Percentiles rank a stretch among this genome's conserved stretches.
phyloP scores from a whole-genome alignment of 2,888 invertebrate genomes.

The Microctonus brassicae region DNA sequence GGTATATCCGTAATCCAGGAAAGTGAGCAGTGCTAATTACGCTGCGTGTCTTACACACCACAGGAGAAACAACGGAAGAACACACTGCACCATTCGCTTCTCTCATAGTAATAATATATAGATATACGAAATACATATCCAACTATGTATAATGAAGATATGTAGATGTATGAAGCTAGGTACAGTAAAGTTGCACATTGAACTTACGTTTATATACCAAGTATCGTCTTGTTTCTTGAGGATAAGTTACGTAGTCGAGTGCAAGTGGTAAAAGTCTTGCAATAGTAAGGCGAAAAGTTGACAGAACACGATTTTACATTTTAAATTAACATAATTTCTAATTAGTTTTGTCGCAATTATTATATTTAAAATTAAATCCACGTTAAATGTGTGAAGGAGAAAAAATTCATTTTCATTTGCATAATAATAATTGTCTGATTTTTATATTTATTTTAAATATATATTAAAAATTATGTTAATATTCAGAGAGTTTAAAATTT shows the following conservation, averaged over 20 bases:
- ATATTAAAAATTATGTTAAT: no score
- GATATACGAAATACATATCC: neutral
- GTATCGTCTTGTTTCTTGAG: neutral
- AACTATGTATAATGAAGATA: neutral
- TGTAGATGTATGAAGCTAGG: neutral
- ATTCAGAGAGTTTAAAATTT: no score
- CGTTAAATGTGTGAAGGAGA: no score
- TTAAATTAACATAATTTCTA: no score
- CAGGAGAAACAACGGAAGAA: conserved; percentile 28
- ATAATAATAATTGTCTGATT: no score
- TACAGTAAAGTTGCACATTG: neutral
- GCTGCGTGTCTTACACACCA: conserved; percentile 47
- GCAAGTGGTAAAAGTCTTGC: neutral
- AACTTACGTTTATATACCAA: neutral
- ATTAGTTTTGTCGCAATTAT: no score
- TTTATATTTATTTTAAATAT: no score
- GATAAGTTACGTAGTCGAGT: neutral
- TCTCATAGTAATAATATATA: neutral
- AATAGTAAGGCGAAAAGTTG: neutral
- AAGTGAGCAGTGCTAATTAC: conserved; percentile 51
- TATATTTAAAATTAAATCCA: no score
- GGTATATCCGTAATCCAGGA: conserved; percentile 35
- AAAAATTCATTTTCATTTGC: no score
- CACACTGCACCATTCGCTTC: neutral
- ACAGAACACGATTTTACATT: no score